Evolutionary conservation across 2,113 vertebrate species (phyloP), one percentile per base, ranked within the genome.

Genomic region (Pongo abelii): DNA sequence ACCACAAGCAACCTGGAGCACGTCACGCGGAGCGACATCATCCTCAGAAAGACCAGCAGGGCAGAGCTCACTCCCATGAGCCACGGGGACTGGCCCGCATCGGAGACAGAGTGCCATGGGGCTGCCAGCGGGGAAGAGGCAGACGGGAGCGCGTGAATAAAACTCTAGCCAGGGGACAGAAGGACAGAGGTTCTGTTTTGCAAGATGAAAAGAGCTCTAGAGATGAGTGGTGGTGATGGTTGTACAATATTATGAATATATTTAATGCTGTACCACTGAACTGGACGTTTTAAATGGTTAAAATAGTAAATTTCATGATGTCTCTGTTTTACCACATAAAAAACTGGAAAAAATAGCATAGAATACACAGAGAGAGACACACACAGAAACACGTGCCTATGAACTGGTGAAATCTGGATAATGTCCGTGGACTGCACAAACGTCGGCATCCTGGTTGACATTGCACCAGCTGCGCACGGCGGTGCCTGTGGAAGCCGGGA

Each of bases 391-490:
- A 32, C 2, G 5, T 38, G 25, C 13, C 8, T 57, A 3, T 3
- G 38, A 52, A 25, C 16, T 18, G 77, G 59, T 35, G 83, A 57
- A 30, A 23, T 13, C 40, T 6, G 32, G 8, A 14, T 2, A 57
- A 23, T 11, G 3, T 8, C 81, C 6, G n/a, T 4, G 20, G 25
- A 14, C 1, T 5, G 0, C 10, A 23, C 25, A 64, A 2, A 52
- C 0, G 1, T 64, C 38, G 1, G 5, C 1, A 1, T 6, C 55
- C 69, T 1, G 38, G 40, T n/a, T 27, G 50, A 32, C 14, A 8
- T 6, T 20, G 16, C 3, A 4, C 27, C 13, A 12, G 61, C 23
- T 9, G 12, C 0, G 0, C 7, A 2, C 4, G 40, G 35, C 0
- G 12, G 7, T 12, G 2, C 22, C 8, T 0, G 2, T 0, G 57